Conservation (phyloP, 2,797 vertebrate species). For the Aldrovandia affinis region DNA sequence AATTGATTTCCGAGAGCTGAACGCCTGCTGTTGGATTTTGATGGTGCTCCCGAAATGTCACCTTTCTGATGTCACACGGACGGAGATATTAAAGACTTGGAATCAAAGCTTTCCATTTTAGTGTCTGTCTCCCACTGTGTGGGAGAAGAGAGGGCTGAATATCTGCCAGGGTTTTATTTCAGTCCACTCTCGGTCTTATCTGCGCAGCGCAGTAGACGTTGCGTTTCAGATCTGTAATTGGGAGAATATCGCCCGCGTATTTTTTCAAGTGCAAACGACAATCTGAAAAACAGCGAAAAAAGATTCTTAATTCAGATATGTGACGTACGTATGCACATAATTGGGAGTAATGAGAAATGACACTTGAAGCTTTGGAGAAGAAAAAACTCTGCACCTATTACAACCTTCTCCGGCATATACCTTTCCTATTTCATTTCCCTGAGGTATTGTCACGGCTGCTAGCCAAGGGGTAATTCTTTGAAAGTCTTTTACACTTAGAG, state of each 20-base stretch:
- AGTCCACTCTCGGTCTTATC: constrained; percentile 71
- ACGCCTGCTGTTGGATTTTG: constrained; percentile 77
- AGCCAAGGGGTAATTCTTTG: constrained; percentile 61
- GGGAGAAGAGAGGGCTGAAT: constrained; percentile 61
- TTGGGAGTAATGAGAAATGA: constrained; percentile 65
- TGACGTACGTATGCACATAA: constrained; percentile 66
- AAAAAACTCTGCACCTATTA: constrained; percentile 54
- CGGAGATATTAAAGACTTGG: constrained; percentile 75
- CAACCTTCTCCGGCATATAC: constrained; percentile 32
- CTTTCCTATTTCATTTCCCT: constrained; percentile 46
- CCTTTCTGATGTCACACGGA: constrained; percentile 79
- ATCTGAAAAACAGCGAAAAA: constrained; percentile 59
- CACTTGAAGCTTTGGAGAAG: constrained; percentile 54
- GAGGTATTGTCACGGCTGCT: constrained; percentile 63
- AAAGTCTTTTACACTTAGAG: constrained; percentile 61
- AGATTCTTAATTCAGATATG: constrained; percentile 68
- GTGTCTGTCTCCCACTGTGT: constrained; percentile 71
- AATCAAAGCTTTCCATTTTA: constrained; percentile 75
- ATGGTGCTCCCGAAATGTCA: constrained; percentile 82
- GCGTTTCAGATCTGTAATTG: constrained; percentile 75
- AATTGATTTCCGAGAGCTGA: constrained; percentile 80
- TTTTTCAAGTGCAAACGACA: constrained; percentile 75
- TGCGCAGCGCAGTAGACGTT: constrained; percentile 74
- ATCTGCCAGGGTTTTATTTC: constrained; percentile 73
- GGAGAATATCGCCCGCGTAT: constrained; percentile 61